Evolutionary conservation across 2,888 invertebrate species (phyloP).

Genomic region (Drosophila monieri): DNA sequence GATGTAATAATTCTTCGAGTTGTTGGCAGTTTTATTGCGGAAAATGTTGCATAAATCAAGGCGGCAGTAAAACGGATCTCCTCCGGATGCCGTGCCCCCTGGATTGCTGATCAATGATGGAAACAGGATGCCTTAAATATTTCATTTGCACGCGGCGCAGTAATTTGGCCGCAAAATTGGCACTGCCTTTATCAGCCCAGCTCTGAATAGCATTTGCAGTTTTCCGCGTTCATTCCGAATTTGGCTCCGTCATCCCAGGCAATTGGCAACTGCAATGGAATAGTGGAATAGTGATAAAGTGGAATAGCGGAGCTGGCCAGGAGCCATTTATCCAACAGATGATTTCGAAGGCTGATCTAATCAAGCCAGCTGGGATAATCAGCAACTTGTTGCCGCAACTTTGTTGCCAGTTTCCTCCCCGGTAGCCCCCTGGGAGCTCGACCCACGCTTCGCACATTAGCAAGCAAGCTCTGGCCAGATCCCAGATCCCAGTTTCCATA

Average conservation of each 20-base stretch:
- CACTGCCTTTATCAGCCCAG: conserved; percentile 15
- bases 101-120: conserved; percentile 23
- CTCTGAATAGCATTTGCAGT: conserved; percentile 32
- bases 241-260: conserved; percentile 58
- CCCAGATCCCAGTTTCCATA: neutral
- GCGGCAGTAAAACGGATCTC: conserved; percentile 67
- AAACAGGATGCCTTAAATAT: conserved; percentile 65
- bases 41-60: conserved; percentile 79
- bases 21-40: conserved; percentile 76
- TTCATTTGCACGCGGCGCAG: conserved; percentile 57
- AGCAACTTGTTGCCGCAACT: conserved; percentile 56
- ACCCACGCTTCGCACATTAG: conserved; percentile 73
- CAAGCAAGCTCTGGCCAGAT: conserved; percentile 48
- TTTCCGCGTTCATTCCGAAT: conserved; percentile 29
- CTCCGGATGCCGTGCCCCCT: conserved; percentile 24
- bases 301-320: conserved; percentile 27
- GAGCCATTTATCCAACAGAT: conserved; percentile 52
- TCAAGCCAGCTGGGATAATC: conserved; percentile 60
- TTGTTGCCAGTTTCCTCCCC: conserved; percentile 41
- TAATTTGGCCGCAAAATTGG: conserved; percentile 61
- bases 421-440: conserved; percentile 11
- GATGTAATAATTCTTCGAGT: conserved; percentile 77
- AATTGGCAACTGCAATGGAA: conserved; percentile 34
- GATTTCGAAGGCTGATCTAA: conserved; percentile 49
- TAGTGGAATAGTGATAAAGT: conserved; percentile 7